These are phyloP conservation scores for Ridgeia piscesae DNA, from an alignment of 1,140 invertebrate genomes.

Conservation along the genomic window DNA sequence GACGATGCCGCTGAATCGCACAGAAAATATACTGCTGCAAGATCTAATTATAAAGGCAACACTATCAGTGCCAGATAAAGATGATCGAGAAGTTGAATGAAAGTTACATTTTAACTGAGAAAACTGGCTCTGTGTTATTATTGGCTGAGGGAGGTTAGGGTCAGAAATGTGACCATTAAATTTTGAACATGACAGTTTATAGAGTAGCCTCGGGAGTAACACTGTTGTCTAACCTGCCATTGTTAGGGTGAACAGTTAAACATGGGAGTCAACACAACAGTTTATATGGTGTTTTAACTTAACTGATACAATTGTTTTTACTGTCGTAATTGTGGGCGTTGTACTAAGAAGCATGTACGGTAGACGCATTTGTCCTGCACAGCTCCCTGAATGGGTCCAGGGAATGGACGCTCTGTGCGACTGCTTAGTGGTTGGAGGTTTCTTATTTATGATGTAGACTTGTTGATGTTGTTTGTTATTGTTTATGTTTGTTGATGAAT, in stretches of 20 bases:
- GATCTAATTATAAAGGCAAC: too few relatives aligned
- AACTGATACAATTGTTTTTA: too few relatives aligned
- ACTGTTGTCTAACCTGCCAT: background rate
- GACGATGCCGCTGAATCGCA: background rate
- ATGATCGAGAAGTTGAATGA: background rate
- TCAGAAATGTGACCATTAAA: background rate
- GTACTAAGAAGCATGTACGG: background rate
- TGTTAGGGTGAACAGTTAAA: background rate
- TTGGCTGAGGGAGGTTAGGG: background rate
- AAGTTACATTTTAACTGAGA: background rate
- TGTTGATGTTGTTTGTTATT: background rate
- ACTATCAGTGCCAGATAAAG: background rate
- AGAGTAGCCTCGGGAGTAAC: background rate
- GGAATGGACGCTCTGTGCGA: background rate
- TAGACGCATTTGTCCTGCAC: background rate
- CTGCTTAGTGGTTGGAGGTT: background rate
- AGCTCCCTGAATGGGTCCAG: background rate
- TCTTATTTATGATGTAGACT: background rate
- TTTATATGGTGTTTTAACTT: background rate
- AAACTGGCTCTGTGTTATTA: background rate
- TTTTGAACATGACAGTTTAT: background rate
- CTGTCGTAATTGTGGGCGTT: too few relatives aligned
- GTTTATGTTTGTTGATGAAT: constrained; percentile 1
- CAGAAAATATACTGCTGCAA: background rate
- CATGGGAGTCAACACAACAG: background rate